These are phyloP conservation scores for Eulemur rufifrons DNA, from an alignment of 2,113 vertebrate species.

Conservation along the genomic window DNA sequence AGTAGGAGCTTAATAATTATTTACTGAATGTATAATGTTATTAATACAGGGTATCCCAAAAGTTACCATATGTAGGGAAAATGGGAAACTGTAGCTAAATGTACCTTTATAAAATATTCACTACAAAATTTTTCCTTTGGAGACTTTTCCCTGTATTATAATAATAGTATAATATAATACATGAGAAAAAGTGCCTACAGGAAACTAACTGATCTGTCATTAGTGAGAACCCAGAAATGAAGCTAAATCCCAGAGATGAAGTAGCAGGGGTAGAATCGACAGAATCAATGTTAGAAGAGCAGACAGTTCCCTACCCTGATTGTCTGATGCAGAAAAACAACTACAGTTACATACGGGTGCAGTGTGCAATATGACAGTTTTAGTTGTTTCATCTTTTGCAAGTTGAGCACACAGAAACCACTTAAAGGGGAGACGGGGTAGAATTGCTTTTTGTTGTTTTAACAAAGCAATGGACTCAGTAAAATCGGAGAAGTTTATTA, in stretches of 20 bases:
- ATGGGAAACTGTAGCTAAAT: no score
- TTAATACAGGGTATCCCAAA: no score
- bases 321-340: background rate
- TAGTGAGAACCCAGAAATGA: constrained; percentile 2
- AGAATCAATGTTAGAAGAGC: background rate
- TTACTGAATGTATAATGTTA: background rate
- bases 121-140: no score
- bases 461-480: background rate
- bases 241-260: constrained; percentile 10
- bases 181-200: background rate
- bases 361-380: background rate
- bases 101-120: no score
- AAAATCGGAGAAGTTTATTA: constrained; percentile 47
- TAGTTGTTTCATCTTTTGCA: constrained; percentile 5
- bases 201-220: background rate
- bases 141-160: no score
- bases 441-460: background rate
- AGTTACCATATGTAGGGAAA: no score
- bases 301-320: background rate
- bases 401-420: constrained; percentile 18
- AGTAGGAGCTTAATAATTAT: background rate
- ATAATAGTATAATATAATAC: background rate
- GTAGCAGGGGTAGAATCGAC: background rate
- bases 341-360: background rate
- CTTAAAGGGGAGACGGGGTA: background rate